Percentiles rank a stretch among this genome's conserved stretches.
These are phyloP conservation scores for Nothobranchius furzeri DNA, from an alignment of 2,113 vertebrate species.

Conservation along the genomic window DNA sequence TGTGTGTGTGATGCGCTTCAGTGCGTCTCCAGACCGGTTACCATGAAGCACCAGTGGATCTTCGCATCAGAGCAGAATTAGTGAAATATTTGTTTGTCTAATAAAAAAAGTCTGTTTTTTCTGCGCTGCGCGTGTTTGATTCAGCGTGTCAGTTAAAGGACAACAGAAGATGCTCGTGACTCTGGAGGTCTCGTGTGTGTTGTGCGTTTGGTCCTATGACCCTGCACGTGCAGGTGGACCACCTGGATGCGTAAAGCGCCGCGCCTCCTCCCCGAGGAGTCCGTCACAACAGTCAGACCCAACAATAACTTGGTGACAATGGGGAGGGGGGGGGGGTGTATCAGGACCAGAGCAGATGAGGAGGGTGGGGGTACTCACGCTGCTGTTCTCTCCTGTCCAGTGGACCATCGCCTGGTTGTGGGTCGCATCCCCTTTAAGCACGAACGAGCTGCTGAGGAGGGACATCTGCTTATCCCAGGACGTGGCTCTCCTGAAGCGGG, in stretches of 20 bases:
- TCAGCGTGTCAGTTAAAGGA: too few species aligned
- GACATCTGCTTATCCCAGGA: constrained; percentile 83
- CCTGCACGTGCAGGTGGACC: constrained; percentile 20
- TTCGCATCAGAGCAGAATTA: too few species aligned
- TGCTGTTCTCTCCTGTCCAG: constrained; percentile 99
- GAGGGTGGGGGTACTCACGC: constrained; percentile 83
- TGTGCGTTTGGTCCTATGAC: neutral
- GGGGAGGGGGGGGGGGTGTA: constrained; percentile 11
- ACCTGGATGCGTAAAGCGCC: constrained; percentile 48
- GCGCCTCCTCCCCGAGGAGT: neutral
- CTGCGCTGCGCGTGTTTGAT: too few species aligned
- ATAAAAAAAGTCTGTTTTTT: too few species aligned
- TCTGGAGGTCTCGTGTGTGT: too few species aligned
- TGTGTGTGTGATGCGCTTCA: too few species aligned
- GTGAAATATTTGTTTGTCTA: too few species aligned
- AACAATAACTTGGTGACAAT: constrained; percentile 61
- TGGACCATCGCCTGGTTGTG: constrained; percentile 99
- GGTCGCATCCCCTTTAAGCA: constrained; percentile 94
- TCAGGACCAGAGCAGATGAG: constrained; percentile 10
- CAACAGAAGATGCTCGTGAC: too few species aligned
- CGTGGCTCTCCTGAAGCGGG: constrained; percentile 78
- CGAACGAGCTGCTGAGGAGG: constrained; percentile 93
- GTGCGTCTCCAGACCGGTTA: too few species aligned
- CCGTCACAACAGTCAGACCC: constrained; percentile 3
- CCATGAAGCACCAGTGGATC: too few species aligned